Evolutionary conservation across 1,140 invertebrate genomes (phyloP).

Genomic region (Cepaea nemoralis): DNA sequence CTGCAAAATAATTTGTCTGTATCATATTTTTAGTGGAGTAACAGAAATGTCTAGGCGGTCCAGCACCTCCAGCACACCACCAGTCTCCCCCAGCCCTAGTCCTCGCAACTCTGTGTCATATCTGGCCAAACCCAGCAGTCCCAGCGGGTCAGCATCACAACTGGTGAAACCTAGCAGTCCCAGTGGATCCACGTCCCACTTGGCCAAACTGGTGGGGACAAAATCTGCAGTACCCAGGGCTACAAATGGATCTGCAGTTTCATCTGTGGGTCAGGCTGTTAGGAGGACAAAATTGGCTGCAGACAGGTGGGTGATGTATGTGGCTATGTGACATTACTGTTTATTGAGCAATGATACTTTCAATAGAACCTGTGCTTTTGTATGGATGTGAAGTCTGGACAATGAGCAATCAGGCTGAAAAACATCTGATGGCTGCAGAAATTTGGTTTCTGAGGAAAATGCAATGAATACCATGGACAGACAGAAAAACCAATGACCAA

Average conservation of each 20-base stretch:
- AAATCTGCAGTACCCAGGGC: constrained; percentile 30
- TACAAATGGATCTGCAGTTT: neutral
- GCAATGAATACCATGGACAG: too few species aligned
- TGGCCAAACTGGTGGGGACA: constrained; percentile 15
- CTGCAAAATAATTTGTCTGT: neutral
- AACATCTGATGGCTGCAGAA: too few species aligned
- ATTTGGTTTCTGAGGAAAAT: too few species aligned
- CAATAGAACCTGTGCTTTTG: too few species aligned
- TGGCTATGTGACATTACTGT: too few species aligned
- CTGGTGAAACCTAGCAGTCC: constrained; percentile 15
- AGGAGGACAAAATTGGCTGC: constrained; percentile 27
- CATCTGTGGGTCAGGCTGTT: constrained; percentile 22
- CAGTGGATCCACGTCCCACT: constrained; percentile 18
- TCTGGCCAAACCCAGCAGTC: constrained; percentile 23
- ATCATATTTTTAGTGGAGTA: constrained; percentile 22
- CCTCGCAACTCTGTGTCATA: constrained; percentile 33
- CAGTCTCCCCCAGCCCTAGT: constrained; percentile 33
- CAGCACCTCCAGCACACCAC: constrained; percentile 35
- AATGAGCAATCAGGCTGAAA: too few species aligned
- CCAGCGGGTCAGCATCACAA: constrained; percentile 13
- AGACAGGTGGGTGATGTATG: constrained; percentile 38
- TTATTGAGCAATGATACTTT: too few species aligned
- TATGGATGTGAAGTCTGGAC: too few species aligned
- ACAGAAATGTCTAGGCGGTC: constrained; percentile 16
- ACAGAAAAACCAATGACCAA: too few species aligned